These are phyloP conservation scores for Bradynema listronoti DNA, from an alignment of 1,140 invertebrate genomes.

Conservation along the genomic window DNA sequence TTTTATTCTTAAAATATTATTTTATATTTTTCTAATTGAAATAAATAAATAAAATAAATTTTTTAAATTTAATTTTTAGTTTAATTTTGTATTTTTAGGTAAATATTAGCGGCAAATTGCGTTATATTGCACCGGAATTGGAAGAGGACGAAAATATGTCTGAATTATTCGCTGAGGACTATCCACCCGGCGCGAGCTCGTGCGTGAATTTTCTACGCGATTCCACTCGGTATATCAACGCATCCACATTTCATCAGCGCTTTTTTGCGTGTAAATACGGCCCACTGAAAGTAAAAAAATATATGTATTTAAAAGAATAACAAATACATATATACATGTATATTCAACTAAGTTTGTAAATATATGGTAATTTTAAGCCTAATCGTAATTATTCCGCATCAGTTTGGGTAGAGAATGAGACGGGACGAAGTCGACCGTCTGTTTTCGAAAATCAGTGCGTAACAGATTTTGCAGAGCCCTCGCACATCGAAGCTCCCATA, in stretches of 20 bases:
- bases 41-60: no score
- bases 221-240: not conserved
- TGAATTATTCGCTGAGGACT: slow-evolving; percentile 10
- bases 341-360: no score
- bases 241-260: slow-evolving; percentile 6
- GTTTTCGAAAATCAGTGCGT: slow-evolving; percentile 46
- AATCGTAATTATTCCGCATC: slow-evolving; percentile 56
- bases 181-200: slow-evolving; percentile 25
- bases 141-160: not conserved
- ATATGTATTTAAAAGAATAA: no score
- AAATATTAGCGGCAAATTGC: slow-evolving; percentile 32
- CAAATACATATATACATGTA: no score
- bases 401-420: slow-evolving; percentile 55
- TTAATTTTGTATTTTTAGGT: not conserved
- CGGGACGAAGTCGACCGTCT: slow-evolving; percentile 39
- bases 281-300: slow-evolving; percentile 51
- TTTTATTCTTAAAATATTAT: no score
- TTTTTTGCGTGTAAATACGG: slow-evolving; percentile 57
- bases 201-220: slow-evolving; percentile 25
- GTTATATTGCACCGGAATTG: slow-evolving; percentile 21
- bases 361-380: slow-evolving; percentile 40
- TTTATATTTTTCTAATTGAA: no score
- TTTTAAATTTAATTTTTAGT: slow-evolving; percentile 8
- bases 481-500: slow-evolving; percentile 41
- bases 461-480: slow-evolving; percentile 54